Percentiles rank a stretch among this genome's conserved stretches.
These are phyloP conservation scores for Atrina japonica DNA, from an alignment of 2,888 invertebrate genomes.

Conservation along the genomic window DNA sequence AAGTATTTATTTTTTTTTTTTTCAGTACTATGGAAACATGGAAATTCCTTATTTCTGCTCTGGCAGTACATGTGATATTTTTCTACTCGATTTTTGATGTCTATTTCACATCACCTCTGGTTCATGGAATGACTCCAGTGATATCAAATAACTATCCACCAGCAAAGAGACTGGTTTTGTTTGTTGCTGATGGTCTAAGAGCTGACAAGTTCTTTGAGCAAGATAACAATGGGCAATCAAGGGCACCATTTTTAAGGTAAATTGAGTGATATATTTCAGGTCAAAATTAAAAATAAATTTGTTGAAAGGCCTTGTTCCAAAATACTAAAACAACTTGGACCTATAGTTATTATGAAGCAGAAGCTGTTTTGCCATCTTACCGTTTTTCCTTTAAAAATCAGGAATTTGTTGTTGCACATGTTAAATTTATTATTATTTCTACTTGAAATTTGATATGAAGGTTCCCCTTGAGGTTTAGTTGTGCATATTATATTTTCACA, in stretches of 20 bases:
- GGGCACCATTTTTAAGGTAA: slow-evolving; percentile 86
- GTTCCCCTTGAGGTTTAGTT: no score
- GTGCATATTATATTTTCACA: no score
- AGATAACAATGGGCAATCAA: slow-evolving; percentile 81
- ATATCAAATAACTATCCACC: slow-evolving; percentile 79
- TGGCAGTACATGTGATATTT: slow-evolving; percentile 87
- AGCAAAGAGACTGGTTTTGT: slow-evolving; percentile 91
- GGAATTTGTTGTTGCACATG: no score
- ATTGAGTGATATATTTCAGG: background rate
- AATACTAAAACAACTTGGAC: no score
- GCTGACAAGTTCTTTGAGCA: slow-evolving; percentile 89
- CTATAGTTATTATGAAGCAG: no score
- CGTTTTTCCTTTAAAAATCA: no score
- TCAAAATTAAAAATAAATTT: no score
- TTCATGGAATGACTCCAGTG: slow-evolving; percentile 85
- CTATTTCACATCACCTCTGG: slow-evolving; percentile 94
- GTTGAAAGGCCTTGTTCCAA: no score
- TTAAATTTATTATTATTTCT: no score
- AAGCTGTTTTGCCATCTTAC: no score
- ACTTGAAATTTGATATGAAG: no score
- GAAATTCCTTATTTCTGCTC: slow-evolving; percentile 71
- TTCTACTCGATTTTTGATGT: slow-evolving; percentile 94
- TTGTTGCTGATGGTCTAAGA: slow-evolving; percentile 95
- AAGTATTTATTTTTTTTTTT: no score
- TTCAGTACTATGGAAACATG: slow-evolving; percentile 53